These are phyloP conservation scores for Pogonomyrmex californicus DNA, from an alignment of 1,140 invertebrate species.

Conservation along the genomic window DNA sequence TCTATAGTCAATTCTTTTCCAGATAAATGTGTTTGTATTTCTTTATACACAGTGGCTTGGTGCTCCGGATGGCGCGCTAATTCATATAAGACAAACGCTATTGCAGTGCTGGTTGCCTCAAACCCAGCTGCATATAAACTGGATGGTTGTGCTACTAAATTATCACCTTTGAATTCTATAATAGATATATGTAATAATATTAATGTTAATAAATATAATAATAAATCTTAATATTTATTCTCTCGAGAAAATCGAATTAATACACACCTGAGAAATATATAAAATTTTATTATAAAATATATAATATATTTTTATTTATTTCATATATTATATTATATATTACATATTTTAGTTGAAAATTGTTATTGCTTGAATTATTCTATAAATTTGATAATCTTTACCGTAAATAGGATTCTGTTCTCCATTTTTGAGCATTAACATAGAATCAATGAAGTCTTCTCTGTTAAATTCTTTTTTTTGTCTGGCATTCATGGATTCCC, in stretches of 20 bases:
- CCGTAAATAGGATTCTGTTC: constrained; percentile 76
- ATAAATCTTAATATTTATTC: not conserved
- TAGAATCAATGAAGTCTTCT: constrained; percentile 78
- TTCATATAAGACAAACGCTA: constrained; percentile 84
- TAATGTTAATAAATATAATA: not conserved
- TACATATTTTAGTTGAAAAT: not conserved
- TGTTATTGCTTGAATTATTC: not conserved
- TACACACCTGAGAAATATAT: too few species aligned
- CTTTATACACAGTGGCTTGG: constrained; percentile 86
- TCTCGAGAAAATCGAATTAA: too few species aligned
- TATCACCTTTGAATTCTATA: constrained; percentile 78
- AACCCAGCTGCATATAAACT: constrained; percentile 87
- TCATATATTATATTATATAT: not conserved
- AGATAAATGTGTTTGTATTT: constrained; percentile 86
- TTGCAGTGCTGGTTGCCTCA: constrained; percentile 87
- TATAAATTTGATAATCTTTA: constrained; percentile 48
- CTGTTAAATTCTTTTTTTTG: constrained; percentile 74
- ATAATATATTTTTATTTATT: constrained; percentile 4
- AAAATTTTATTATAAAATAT: not conserved
- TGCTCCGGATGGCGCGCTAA: constrained; percentile 81
- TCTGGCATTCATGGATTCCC: constrained; percentile 74
- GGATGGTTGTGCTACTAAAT: constrained; percentile 79
- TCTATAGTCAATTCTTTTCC: constrained; percentile 73
- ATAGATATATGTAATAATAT: not conserved
- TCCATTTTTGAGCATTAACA: constrained; percentile 78